These are phyloP conservation scores for Drosophila imparisetae DNA, from an alignment of 2,888 invertebrate species.

Conservation along the genomic window DNA sequence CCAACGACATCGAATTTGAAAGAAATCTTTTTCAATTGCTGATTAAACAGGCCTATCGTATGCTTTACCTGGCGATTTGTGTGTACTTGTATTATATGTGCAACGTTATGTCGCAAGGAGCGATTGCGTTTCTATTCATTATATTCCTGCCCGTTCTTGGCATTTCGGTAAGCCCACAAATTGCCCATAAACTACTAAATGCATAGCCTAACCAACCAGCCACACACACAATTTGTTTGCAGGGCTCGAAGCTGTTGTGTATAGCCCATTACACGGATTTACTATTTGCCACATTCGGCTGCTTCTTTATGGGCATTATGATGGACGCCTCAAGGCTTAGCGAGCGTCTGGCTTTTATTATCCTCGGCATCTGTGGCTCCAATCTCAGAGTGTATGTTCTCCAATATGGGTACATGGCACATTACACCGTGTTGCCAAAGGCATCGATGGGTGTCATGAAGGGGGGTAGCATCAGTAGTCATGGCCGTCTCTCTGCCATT, in stretches of 20 bases:
- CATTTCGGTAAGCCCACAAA: constrained; percentile 26
- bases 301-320: constrained; percentile 42
- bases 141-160: constrained; percentile 48
- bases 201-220: not conserved
- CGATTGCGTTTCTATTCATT: constrained; percentile 56
- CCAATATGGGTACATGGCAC: not conserved
- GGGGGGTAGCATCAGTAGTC: too few relatives aligned
- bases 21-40: not conserved
- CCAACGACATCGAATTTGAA: not conserved
- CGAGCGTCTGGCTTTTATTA: constrained; percentile 23
- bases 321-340: constrained; percentile 61
- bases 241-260: constrained; percentile 34
- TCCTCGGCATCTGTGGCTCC: constrained; percentile 31
- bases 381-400: constrained; percentile 43
- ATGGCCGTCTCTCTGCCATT: not conserved
- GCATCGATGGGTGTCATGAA: too few relatives aligned
- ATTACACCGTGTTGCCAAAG: not conserved
- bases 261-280: constrained; percentile 46
- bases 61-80: constrained; percentile 33
- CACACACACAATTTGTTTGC: not conserved
- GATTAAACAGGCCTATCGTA: constrained; percentile 45
- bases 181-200: not conserved
- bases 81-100: constrained; percentile 52
- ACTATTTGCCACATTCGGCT: constrained; percentile 36
- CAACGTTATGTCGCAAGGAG: constrained; percentile 55